Evolutionary conservation across 2,888 invertebrate species (phyloP).

Genomic region (Eustalomyia histrio): DNA sequence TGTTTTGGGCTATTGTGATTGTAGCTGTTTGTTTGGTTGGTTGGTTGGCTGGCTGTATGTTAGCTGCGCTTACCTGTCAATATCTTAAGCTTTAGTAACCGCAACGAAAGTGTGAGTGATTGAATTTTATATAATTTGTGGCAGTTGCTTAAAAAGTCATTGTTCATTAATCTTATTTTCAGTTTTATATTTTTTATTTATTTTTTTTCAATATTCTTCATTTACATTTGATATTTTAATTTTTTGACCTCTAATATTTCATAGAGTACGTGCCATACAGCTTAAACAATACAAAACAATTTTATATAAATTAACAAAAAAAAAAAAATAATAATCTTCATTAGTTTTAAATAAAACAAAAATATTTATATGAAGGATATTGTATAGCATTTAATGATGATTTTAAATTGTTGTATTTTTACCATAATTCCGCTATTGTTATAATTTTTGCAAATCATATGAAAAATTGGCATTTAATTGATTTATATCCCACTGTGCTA

Average conservation of each 20-base stretch:
- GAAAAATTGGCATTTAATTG: constrained; percentile 70
- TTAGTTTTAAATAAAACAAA: constrained; percentile 8
- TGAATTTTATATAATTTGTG: constrained; percentile 67
- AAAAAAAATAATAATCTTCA: constrained; percentile 29
- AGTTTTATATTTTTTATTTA: constrained; percentile 33
- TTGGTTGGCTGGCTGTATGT: constrained; percentile 15
- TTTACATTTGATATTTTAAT: constrained; percentile 39
- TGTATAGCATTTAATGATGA: constrained; percentile 15
- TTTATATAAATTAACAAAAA: neutral
- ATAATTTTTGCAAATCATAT: constrained; percentile 61
- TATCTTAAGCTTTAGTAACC: constrained; percentile 64
- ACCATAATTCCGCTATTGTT: neutral
- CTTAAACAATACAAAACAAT: constrained; percentile 1
- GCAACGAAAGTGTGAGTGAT: constrained; percentile 69
- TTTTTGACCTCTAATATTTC: constrained; percentile 67
- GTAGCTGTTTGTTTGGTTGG: constrained; percentile 22
- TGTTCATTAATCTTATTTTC: constrained; percentile 63
- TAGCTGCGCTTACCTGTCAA: constrained; percentile 61
- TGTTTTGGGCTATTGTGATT: constrained; percentile 36
- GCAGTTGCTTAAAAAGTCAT: constrained; percentile 66
- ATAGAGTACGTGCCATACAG: constrained; percentile 62
- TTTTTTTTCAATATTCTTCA: constrained; percentile 11
- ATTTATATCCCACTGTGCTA: constrained; percentile 68
- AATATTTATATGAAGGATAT: constrained; percentile 23
- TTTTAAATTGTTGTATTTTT: constrained; percentile 13